Base-by-base conservation (phyloP, 2,888 invertebrate genomes). In the Embidobia sp. region DNA sequence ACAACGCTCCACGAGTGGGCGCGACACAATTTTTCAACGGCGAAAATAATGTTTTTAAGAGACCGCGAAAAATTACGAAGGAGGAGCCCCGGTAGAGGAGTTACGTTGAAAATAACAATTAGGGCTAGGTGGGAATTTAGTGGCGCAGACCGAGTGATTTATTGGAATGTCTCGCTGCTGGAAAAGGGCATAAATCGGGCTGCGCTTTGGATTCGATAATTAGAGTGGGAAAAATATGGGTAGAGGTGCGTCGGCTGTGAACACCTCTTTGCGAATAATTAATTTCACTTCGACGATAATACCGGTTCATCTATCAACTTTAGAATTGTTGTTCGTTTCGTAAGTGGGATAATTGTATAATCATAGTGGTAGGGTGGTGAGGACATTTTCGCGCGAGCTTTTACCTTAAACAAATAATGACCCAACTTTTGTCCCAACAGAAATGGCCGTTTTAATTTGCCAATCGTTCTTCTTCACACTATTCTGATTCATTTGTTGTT, bases 101-200 rank as follows among this genome's bases (percentile, higher is more conserved):
- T 26, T 26, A 31, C 40, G 67, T 57, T 49, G 33, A 57, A 69
- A 49, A 69, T 69, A 49, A 49, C 49, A 69, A 69, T 69, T 69
- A 57, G 40, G 42, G 48, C 29, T 48, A 48, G 19, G 16, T 8
- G 19, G 15, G 11, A 40, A 48, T 55, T 55, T 55, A 35, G 46
- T 35, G 18, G 48, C 8, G 44, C 18, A 40, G 49, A 19, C 51
- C 4, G 6, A 18, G 5, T 69, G 57, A 59, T 49, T 69, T 69
- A 49, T 69, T 40, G 44, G 2, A 37, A 18, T 27, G 11, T 18
- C 19, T 8, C 1, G 27, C 5, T 35, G 19, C 18, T 40, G 35
- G 26, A 57, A 67, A 48, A 48, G 22, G 11, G 40, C 15, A 13
- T 11, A 51, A 70, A 69, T 69, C 13, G 15, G 15, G 16, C 31